Base-by-base conservation (phyloP, 2,113 vertebrate genomes). In the Excalfactoria chinensis region DNA sequence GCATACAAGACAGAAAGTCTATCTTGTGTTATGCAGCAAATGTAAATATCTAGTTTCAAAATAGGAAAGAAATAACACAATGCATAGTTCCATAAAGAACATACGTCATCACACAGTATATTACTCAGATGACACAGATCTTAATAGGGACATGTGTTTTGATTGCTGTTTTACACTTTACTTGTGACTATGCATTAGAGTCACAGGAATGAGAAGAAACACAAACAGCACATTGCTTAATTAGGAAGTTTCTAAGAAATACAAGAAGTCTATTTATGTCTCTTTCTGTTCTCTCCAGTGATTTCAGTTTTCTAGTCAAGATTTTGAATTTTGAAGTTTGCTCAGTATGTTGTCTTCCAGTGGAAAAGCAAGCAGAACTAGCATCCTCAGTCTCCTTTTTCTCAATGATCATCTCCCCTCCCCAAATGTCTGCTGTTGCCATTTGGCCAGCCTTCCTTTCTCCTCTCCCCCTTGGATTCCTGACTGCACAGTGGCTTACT, bases 41-140 rank as follows among this genome's bases (percentile, higher is more conserved):
- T 77, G 41, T 63, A 91, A 87, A 96, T 91, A 93, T 73, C 32
- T 55, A 55, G 68, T 83, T 95, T 93, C 68, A 76, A 70, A 95
- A 94, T 93, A 70, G 53, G 74, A 75, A 92, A 91, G 48, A 93
- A 91, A 63, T 51, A 37, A 56, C 74, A 60, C 63, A 90, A 67
- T 32, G 21, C 15, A 28, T 55, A 91, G 59, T 40, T 32, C 85
- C 75, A 37, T 79, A 82, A 87, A 82, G 87, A 75, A 63, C 79
- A 67, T 55, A 76, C 69, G 75, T 63, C 49, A 43, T 63, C 0
- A 0, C 64, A 46, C 37, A 91, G 59, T 89, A n/a, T 80, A 64
- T 88, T 70, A 25, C 51, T 89, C 72, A 49, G 32, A 76, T 6
- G 46, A 55, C 49, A 83, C 34, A 40, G 63, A 69, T 46, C 68